phyloP scores from a whole-genome alignment of 2,113 vertebrate genomes.

The Pyrgilauda ruficollis region DNA sequence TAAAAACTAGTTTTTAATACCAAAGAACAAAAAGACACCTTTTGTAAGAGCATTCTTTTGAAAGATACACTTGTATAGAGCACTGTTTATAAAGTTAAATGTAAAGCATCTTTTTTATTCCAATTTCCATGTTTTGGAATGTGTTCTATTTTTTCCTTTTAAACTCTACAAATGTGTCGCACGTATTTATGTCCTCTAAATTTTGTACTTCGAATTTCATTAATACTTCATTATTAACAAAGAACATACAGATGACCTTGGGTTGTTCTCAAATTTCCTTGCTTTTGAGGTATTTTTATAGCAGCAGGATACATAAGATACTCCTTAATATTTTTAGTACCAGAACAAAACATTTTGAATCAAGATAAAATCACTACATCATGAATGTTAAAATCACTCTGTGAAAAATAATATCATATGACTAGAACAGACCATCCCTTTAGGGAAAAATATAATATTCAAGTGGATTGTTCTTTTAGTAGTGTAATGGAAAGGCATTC shows the following conservation, averaged over 20 bases:
- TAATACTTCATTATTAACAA: constrained; percentile 37
- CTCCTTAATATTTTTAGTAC: constrained; percentile 39
- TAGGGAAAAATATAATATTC: constrained; percentile 69
- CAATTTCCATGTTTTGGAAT: neutral
- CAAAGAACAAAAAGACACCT: neutral
- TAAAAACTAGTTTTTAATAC: neutral
- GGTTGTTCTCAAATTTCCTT: neutral
- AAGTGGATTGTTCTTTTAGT: constrained; percentile 70
- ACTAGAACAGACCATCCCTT: constrained; percentile 64
- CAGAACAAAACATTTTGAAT: constrained; percentile 69
- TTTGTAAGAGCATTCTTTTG: constrained; percentile 8
- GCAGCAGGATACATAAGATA: constrained; percentile 42
- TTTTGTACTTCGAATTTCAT: constrained; percentile 42
- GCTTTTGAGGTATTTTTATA: neutral
- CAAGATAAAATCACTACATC: constrained; percentile 62
- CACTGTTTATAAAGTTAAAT: constrained; percentile 28
- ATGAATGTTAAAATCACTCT: constrained; percentile 66
- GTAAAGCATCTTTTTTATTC: constrained; percentile 30
- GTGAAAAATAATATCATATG: constrained; percentile 65
- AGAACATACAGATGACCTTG: neutral
- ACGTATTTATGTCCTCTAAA: neutral
- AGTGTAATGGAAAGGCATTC: constrained; percentile 63
- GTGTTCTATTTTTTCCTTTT: neutral
- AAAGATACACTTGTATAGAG: neutral
- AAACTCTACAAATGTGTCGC: neutral